Percentiles rank a stretch among this genome's conserved stretches.
Conservation (phyloP, 2,113 vertebrate genomes). For the Melanocharis versteri region DNA sequence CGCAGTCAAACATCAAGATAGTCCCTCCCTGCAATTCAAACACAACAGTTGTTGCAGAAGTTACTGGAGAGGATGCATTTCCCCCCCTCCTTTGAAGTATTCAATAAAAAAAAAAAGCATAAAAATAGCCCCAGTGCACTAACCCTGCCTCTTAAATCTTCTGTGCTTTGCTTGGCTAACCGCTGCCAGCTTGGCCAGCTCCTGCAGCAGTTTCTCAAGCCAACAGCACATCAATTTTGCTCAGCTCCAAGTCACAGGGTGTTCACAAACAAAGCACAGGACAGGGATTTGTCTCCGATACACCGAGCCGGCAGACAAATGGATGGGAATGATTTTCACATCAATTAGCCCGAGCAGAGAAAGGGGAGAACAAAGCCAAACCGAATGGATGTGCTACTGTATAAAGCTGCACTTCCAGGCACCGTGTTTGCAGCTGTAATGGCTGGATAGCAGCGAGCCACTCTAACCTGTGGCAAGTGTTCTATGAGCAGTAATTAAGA, state of each 20-base stretch:
- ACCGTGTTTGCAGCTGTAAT: background rate
- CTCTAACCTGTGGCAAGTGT: background rate
- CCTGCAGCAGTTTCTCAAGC: slow-evolving; percentile 61
- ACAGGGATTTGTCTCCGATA: slow-evolving; percentile 15
- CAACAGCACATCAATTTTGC: slow-evolving; percentile 60
- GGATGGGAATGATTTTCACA: slow-evolving; percentile 43
- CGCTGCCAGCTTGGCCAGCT: slow-evolving; percentile 53
- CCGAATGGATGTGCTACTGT: background rate
- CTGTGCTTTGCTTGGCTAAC: slow-evolving; percentile 33
- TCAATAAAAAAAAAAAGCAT: slow-evolving; percentile 50
- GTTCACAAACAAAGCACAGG: slow-evolving; percentile 68
- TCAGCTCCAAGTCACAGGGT: slow-evolving; percentile 59
- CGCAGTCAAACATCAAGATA: background rate
- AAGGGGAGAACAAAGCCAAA: slow-evolving; percentile 40
- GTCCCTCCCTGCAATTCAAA: background rate
- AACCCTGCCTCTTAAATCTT: slow-evolving; percentile 68
- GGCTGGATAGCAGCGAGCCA: background rate
- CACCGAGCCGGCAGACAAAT: background rate
- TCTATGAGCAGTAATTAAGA: background rate
- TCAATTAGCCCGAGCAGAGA: slow-evolving; percentile 20
- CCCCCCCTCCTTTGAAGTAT: slow-evolving; percentile 5
- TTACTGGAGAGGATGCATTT: slow-evolving; percentile 22
- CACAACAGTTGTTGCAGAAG: background rate
- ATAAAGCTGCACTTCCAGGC: background rate
- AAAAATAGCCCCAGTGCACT: slow-evolving; percentile 58